These are phyloP conservation scores for Hyperopisus bebe DNA, from an alignment of 2,113 vertebrate genomes.

Conservation along the genomic window DNA sequence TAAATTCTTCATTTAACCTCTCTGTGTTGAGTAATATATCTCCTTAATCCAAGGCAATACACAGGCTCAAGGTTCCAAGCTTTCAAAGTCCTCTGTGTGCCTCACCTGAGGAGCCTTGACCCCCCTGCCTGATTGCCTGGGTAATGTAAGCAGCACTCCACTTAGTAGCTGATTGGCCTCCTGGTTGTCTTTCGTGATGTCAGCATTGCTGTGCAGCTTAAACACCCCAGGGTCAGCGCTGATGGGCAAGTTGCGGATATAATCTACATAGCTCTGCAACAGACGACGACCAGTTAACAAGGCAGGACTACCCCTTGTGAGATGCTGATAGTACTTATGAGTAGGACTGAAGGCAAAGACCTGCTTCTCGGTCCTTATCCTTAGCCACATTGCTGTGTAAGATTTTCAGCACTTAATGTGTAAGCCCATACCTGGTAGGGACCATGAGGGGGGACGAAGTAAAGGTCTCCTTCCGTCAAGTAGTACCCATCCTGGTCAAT, in stretches of 20 bases:
- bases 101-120: slow-evolving; percentile 83
- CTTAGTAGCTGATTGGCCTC: slow-evolving; percentile 85
- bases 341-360: neutral
- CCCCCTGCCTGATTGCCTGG: slow-evolving; percentile 70
- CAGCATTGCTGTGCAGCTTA: slow-evolving; percentile 84
- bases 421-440: slow-evolving; percentile 69
- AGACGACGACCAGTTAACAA: neutral
- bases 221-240: slow-evolving; percentile 78
- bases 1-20: neutral
- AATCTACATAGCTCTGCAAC: slow-evolving; percentile 71
- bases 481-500: slow-evolving; percentile 62
- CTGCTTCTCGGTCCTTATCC: neutral
- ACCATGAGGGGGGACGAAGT: slow-evolving; percentile 73
- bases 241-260: slow-evolving; percentile 74
- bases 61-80: neutral
- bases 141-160: slow-evolving; percentile 80
- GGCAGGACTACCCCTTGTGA: neutral
- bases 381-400: neutral
- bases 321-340: neutral
- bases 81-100: neutral
- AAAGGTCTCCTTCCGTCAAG: slow-evolving; percentile 65
- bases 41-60: neutral
- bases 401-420: neutral
- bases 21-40: neutral
- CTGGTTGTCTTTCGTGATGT: slow-evolving; percentile 91